Evolutionary conservation across 2,888 invertebrate genomes (phyloP).

Genomic region (Cerastis rubricosa): DNA sequence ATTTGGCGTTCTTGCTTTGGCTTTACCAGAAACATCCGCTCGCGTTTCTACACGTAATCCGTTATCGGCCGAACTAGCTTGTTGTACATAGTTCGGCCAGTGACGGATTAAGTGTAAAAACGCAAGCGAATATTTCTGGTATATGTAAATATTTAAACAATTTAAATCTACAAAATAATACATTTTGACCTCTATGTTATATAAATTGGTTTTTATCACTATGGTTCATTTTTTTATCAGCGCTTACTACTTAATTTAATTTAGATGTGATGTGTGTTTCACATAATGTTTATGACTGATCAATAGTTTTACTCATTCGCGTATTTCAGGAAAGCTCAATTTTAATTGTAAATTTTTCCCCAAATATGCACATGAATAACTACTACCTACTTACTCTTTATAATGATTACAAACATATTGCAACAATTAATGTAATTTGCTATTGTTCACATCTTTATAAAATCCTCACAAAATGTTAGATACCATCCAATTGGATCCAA

Average conservation of each 20-base stretch:
- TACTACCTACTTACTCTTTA: neutral
- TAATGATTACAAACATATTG: conserved; percentile 7
- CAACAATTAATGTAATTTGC: conserved; percentile 12
- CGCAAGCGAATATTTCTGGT: no score
- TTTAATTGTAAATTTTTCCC: neutral
- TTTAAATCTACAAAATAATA: neutral
- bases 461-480: neutral
- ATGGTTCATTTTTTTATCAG: conserved; percentile 24
- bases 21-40: conserved; percentile 3
- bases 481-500: neutral
- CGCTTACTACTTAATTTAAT: conserved; percentile 17
- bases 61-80: neutral
- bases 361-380: conserved; percentile 14
- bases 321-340: conserved; percentile 16
- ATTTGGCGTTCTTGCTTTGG: neutral
- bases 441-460: conserved; percentile 13
- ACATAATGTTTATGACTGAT: conserved; percentile 14
- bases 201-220: conserved; percentile 23
- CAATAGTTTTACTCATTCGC: conserved; percentile 5
- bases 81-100: neutral
- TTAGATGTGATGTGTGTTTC: conserved; percentile 27
- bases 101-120: neutral
- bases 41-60: neutral
- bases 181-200: conserved; percentile 6
- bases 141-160: neutral